These are phyloP conservation scores for Sceloporus tristichus DNA, from an alignment of 2,113 vertebrate species.

Conservation along the genomic window DNA sequence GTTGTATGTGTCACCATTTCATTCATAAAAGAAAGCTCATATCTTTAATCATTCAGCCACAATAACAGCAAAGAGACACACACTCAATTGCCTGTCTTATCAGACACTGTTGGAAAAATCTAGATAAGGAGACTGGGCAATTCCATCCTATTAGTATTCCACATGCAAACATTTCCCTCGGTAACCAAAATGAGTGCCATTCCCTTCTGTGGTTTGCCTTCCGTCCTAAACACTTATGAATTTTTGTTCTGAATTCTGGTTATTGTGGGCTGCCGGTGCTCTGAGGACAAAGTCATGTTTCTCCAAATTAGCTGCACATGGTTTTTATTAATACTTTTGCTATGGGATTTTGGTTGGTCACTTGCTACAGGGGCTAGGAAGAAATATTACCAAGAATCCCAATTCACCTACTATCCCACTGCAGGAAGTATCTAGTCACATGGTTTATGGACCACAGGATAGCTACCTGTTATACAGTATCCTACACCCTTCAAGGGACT, in stretches of 20 bases:
- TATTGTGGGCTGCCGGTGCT: background rate
- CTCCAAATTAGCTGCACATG: too few species aligned
- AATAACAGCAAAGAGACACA: constrained; percentile 79
- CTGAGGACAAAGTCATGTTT: too few species aligned
- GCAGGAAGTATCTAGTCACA: too few species aligned
- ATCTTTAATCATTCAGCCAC: constrained; percentile 76
- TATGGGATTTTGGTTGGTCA: background rate
- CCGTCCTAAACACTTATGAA: background rate
- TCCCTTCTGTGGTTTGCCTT: background rate
- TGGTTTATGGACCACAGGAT: too few species aligned
- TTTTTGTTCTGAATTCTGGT: background rate
- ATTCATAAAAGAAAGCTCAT: constrained; percentile 78
- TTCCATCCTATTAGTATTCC: constrained; percentile 84
- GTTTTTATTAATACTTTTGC: too few species aligned
- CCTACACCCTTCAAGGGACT: too few species aligned
- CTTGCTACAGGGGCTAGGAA: background rate
- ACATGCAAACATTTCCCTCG: constrained; percentile 77
- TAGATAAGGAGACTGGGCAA: constrained; percentile 82
- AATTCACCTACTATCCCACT: too few species aligned
- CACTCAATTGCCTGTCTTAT: constrained; percentile 78
- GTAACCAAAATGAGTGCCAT: too few species aligned
- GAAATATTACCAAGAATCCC: background rate
- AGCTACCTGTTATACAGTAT: too few species aligned
- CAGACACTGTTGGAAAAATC: constrained; percentile 77
- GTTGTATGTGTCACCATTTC: constrained; percentile 62